Base-by-base conservation (phyloP, 2,888 invertebrate species). In the Diadromus collaris region DNA sequence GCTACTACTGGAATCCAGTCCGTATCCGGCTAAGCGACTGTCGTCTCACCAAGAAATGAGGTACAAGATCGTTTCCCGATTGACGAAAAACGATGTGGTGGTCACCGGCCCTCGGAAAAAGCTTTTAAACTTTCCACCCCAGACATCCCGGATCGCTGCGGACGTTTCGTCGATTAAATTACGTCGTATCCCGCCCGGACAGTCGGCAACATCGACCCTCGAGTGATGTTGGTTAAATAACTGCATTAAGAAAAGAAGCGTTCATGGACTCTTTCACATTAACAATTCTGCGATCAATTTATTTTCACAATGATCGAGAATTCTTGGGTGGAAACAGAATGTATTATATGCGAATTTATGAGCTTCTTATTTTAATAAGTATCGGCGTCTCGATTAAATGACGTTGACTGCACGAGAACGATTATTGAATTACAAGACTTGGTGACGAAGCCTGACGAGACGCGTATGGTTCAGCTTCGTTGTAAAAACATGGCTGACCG, bases 401-500 rank as follows among this genome's bases (percentile, higher is more conserved):
- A 48, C 61, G 71, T 56, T 56, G 24, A 54, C 56, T 44, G 7
- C 63, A 56, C 48, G 48, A 24, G 41, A 64, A 65, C 38, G 38
- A 46, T 60, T 29, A 46, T 60, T 29, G 56, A 58, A 27, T 46
- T 38, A 71, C 70, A 61, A 70, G 72, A 76, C 61, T 72, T 34
- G 10, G 61, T 68, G 74, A 63, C 61, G 64, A 68, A 75, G 63
- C 73, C 67, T 67, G 68, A 68, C 46, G 63, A 74, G 74, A 71
- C 63, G 70, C 78, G 74, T 56, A 48, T 38, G 27, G 69, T 69
- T 79, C 69, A 72, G 79, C 79, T 68, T 69, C 69, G 69, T 73
- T 63, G 75, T 41, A 64, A 46, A 70, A 54, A 74, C 76, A 44
- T 58, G 74, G 46, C 71, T 81, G 81, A 80, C 85, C 86, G 86